Evolutionary conservation across 1,140 invertebrate genomes (phyloP).

Genomic region (Trachymyrmex septentrionalis): DNA sequence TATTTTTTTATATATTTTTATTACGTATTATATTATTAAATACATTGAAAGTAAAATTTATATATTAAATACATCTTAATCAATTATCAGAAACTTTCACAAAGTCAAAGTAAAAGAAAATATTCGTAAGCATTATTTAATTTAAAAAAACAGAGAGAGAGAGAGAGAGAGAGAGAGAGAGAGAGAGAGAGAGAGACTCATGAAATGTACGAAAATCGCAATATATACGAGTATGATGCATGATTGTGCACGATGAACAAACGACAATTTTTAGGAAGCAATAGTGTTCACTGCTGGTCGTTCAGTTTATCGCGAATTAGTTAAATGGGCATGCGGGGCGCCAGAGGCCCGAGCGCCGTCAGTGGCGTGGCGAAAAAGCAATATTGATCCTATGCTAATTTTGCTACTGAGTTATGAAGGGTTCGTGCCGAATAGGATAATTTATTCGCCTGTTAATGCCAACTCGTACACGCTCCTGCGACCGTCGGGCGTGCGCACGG

Average conservation of each 20-base stretch:
- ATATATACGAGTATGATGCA: neutral
- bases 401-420: constrained; percentile 78
- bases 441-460: constrained; percentile 81
- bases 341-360: constrained; percentile 55
- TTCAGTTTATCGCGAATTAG: neutral
- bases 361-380: constrained; percentile 77
- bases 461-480: constrained; percentile 68
- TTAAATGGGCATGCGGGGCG: constrained; percentile 20
- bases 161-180: neutral
- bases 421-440: constrained; percentile 80
- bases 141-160: neutral
- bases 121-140: neutral
- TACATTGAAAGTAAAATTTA: neutral
- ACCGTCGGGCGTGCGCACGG: constrained; percentile 55
- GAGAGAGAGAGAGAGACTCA: too few species aligned
- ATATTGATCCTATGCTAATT: constrained; percentile 83
- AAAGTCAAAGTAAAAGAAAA: neutral
- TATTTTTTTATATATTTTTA: neutral
- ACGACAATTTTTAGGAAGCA: constrained; percentile 5
- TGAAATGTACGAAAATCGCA: neutral
- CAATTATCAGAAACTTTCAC: neutral
- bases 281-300: neutral
- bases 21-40: neutral
- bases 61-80: too few species aligned
- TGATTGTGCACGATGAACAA: neutral